phyloP scores from a whole-genome alignment of 2,797 vertebrate genomes.

The Phalloptychus januarius region DNA sequence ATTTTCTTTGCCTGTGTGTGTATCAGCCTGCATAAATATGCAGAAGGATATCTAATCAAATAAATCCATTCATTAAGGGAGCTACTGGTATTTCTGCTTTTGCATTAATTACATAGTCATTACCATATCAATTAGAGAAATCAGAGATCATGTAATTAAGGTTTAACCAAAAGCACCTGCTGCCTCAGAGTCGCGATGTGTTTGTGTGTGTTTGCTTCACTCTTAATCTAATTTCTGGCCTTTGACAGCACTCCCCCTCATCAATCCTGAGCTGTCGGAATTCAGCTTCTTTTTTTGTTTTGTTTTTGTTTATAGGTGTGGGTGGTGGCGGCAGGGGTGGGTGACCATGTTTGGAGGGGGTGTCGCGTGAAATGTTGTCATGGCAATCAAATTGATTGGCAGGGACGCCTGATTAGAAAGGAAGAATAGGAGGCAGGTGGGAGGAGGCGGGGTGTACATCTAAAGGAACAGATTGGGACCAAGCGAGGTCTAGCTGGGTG shows the following conservation, averaged over 20 bases:
- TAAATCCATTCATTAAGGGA: conserved; percentile 83
- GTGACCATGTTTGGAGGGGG: conserved; percentile 40
- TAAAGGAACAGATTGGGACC: conserved; percentile 75
- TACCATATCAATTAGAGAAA: conserved; percentile 88
- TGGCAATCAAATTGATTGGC: conserved; percentile 79
- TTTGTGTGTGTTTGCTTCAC: conserved; percentile 40
- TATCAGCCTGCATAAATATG: conserved; percentile 76
- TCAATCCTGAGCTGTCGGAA: conserved; percentile 79
- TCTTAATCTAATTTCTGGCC: conserved; percentile 78
- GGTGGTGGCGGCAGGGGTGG: conserved; percentile 30
- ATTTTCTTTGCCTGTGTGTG: conserved; percentile 46
- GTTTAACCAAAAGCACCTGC: conserved; percentile 86
- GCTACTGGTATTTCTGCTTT: conserved; percentile 84
- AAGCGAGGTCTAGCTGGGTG: conserved; percentile 67
- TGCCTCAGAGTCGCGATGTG: conserved; percentile 70
- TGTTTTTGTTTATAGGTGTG: conserved; percentile 73
- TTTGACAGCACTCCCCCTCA: conserved; percentile 75
- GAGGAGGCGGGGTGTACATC: conserved; percentile 68
- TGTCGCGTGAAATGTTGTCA: conserved; percentile 66
- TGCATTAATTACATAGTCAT: conserved; percentile 87
- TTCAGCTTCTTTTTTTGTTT: conserved; percentile 58
- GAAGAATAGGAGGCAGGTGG: conserved; percentile 77
- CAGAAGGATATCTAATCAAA: conserved; percentile 83
- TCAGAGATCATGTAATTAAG: conserved; percentile 88
- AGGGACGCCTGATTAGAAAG: conserved; percentile 73